Percentiles rank a stretch among this genome's conserved stretches.
Conservation (phyloP, 2,113 vertebrate species). For the Ciconia maguari region DNA sequence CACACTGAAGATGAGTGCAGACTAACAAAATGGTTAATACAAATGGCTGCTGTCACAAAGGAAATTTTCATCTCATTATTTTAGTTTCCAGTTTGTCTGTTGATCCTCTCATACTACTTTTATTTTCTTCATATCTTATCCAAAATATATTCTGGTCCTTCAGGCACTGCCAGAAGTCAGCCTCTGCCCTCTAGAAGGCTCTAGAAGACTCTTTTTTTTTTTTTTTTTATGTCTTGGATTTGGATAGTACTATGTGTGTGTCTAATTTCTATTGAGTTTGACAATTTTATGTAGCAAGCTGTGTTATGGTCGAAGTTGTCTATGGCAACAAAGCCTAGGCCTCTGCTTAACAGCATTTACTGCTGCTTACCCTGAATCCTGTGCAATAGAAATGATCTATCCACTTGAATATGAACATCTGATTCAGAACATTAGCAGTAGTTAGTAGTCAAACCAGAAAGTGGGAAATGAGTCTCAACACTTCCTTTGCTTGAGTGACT, state of each 20-base stretch:
- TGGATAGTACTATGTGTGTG: neutral
- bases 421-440: neutral
- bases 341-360: neutral
- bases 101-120: neutral
- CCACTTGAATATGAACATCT: neutral
- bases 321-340: neutral
- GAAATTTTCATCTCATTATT: neutral
- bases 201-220: neutral
- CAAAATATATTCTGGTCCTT: neutral
- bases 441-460: neutral
- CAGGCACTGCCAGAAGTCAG: neutral
- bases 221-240: neutral
- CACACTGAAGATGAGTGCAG: neutral
- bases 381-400: neutral
- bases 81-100: neutral
- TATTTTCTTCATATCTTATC: neutral
- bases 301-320: neutral
- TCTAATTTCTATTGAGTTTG: neutral
- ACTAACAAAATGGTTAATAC: neutral
- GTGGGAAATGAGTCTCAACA: neutral
- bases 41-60: neutral
- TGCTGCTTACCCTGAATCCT: neutral
- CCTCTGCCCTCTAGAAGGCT: neutral
- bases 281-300: neutral
- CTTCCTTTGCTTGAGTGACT: neutral